A percentile compares a stretch with the other conserved stretches of the same genome.
Evolutionary conservation across 2,113 vertebrate species (phyloP).

Genomic region (Cryptotis parvus): DNA sequence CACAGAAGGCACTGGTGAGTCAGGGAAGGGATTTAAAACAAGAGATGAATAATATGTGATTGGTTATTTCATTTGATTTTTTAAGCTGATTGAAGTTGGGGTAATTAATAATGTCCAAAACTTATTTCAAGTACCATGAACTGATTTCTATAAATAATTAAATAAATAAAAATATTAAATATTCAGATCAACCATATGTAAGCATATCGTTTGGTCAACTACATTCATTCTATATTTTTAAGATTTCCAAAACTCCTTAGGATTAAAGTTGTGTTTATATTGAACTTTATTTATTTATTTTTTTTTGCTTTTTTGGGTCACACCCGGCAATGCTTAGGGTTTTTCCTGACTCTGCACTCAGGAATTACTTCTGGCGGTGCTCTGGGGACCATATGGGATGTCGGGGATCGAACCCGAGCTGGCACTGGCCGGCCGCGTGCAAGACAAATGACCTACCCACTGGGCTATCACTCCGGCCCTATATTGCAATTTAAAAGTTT

Average conservation of each 20-base stretch:
- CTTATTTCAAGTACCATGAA: slow-evolving; percentile 10
- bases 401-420: too few relatives aligned
- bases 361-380: too few relatives aligned
- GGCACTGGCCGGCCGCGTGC: too few relatives aligned
- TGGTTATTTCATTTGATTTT: slow-evolving; percentile 51
- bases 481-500: not conserved
- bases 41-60: slow-evolving; percentile 48
- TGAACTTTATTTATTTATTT: too few relatives aligned
- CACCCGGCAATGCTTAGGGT: too few relatives aligned
- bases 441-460: too few relatives aligned
- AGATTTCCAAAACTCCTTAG: not conserved
- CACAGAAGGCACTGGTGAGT: slow-evolving; percentile 44
- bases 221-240: slow-evolving; percentile 22
- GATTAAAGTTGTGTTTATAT: not conserved
- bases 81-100: slow-evolving; percentile 41
- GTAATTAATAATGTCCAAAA: slow-evolving; percentile 57
- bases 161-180: not conserved
- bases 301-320: too few relatives aligned
- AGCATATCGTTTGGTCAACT: not conserved
- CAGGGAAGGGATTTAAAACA: slow-evolving; percentile 57
- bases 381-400: too few relatives aligned
- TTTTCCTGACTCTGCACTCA: too few relatives aligned
- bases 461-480: too few relatives aligned
- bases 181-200: not conserved
- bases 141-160: not conserved